Evolutionary conservation across 2,888 invertebrate species (phyloP).

Genomic region (Magallana nippona): DNA sequence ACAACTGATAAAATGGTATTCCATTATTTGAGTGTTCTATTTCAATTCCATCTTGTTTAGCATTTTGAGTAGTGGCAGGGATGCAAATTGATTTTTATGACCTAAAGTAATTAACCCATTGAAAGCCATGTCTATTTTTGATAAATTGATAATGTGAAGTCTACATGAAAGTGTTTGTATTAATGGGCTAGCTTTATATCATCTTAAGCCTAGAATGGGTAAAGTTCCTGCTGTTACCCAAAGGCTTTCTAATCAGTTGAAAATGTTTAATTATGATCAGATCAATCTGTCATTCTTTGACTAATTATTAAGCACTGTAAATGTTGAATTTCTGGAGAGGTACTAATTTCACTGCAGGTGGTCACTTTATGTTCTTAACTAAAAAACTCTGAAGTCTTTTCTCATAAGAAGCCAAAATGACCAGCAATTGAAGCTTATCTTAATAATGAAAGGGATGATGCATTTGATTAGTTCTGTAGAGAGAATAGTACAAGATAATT

Average conservation of each 20-base stretch:
- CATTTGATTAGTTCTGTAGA: background rate
- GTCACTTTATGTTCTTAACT: no score
- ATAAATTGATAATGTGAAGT: slow-evolving; percentile 25
- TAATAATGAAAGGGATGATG: background rate
- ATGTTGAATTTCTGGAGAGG: no score
- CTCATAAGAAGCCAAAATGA: background rate
- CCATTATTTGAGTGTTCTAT: no score
- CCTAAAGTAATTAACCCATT: background rate
- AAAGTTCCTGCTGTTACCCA: background rate
- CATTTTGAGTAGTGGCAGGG: background rate
- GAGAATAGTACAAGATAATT: background rate
- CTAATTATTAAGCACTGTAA: background rate
- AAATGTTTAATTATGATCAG: slow-evolving; percentile 1
- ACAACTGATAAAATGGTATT: background rate
- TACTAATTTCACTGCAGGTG: no score
- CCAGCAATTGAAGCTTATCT: background rate
- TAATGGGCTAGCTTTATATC: background rate
- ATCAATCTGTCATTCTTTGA: slow-evolving; percentile 18
- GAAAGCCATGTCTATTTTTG: slow-evolving; percentile 6
- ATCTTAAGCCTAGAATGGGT: background rate
- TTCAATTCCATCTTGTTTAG: background rate
- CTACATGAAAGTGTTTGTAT: background rate
- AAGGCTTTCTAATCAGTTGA: slow-evolving; percentile 1
- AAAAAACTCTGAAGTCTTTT: no score
- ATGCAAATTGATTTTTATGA: slow-evolving; percentile 2